Percentiles rank a stretch among this genome's conserved stretches.
Evolutionary conservation across 2,113 vertebrate species (phyloP).

Genomic region (Nothocercus julius): DNA sequence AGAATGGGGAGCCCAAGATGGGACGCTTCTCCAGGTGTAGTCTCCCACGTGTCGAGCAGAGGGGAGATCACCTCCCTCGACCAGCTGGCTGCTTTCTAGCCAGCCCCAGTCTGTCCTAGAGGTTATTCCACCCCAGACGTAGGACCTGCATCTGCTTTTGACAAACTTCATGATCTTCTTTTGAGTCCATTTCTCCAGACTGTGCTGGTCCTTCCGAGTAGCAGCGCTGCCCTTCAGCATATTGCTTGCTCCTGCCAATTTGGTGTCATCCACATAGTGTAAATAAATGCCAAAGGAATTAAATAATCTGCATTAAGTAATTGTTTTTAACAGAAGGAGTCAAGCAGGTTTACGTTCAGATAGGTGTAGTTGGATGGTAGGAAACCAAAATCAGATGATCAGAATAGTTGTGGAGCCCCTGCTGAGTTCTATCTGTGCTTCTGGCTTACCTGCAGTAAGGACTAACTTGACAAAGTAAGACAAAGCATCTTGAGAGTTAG

Average conservation of each 20-base stretch:
- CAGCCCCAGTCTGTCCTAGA: fast-evolving
- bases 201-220: neutral
- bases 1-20: neutral
- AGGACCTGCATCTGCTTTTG: neutral
- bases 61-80: neutral
- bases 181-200: neutral
- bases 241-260: neutral
- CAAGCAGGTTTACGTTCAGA: neutral
- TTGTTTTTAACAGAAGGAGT: neutral
- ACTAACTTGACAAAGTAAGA: neutral
- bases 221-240: neutral
- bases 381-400: neutral
- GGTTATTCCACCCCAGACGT: neutral
- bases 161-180: neutral
- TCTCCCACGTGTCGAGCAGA: neutral
- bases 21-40: neutral
- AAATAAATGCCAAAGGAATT: neutral
- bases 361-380: neutral
- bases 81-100: neutral
- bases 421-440: neutral
- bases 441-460: neutral
- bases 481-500: neutral
- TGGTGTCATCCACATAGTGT: neutral
- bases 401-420: neutral
- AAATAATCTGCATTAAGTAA: neutral